Base-by-base conservation (phyloP, 1,140 invertebrate species). In the Meloidogyne chitwoodi region DNA sequence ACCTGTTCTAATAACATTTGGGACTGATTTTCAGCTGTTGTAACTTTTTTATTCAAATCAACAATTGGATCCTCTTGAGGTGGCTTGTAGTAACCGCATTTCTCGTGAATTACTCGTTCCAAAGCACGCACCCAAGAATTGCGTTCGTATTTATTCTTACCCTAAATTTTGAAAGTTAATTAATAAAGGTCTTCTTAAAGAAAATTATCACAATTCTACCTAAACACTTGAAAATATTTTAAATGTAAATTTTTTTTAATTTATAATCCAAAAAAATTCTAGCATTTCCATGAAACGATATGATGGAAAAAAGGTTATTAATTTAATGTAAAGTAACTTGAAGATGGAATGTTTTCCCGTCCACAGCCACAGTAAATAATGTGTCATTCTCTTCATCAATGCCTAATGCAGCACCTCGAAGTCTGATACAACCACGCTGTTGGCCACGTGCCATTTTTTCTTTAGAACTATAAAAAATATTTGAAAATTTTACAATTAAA, bases 321-420 rank as follows among this genome's bases (percentile, higher is more conserved):
- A 31, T 6, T 31, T 26, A 19, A 0, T 11, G 78, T 77, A 77
- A 79, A 79, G 44, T 16, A 71, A 91, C 91, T 93, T 91, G 96
- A 88, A 99, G 96, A 89, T 99, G 96, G 89, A 99, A 99, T 22
- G 94, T 96, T 89, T 99, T 99, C 79, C 95, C 93, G 89, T 99
- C 96, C 6, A 96, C 94, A 6, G 96, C 98, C 82, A 99, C 96
- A 19, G 96, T 99, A 89, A 99, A 99, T 11, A 95, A 98, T 81
- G 94, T 95, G 87, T 98, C 95, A 88, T 99, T 96, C 89, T 97
- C 95, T 88, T 97, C 95, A 88, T 99, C 96, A 83, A 99, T 99
- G 27, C 96, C 96, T 85, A 99, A 94, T 26, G 98, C 92, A 6
- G 96, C 96, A 74, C 94, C 94, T 88, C 89, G 75, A 31, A 88